Evolutionary conservation across 2,888 invertebrate genomes (phyloP).

Genomic region (Mythimna lalbum): DNA sequence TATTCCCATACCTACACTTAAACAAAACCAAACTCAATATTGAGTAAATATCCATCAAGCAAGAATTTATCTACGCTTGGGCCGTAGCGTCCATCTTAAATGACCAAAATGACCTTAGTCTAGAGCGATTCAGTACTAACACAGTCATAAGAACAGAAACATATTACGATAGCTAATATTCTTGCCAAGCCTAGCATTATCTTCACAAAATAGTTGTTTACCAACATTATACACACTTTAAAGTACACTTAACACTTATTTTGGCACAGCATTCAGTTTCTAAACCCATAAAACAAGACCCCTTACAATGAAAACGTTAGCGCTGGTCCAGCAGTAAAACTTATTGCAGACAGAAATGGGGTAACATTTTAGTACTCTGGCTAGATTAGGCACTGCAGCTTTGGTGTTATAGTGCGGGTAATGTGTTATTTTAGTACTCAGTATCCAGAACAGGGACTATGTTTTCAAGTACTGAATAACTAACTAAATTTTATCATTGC

Average conservation of each 20-base stretch:
- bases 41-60: no score
- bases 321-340: conserved; percentile 28
- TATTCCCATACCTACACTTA: no score
- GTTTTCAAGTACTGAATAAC: not conserved
- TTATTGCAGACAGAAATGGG: conserved; percentile 29
- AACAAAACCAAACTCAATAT: no score
- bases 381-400: conserved; percentile 27
- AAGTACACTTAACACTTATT: conserved; percentile 45
- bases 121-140: not conserved
- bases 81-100: no score
- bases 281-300: conserved; percentile 28
- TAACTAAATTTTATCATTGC: not conserved
- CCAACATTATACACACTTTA: conserved; percentile 35
- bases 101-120: no score
- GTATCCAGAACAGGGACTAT: not conserved
- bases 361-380: conserved; percentile 24
- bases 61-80: no score
- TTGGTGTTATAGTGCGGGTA: conserved; percentile 6
- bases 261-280: conserved; percentile 35
- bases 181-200: conserved; percentile 34
- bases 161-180: conserved; percentile 1
- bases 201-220: conserved; percentile 26
- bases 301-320: conserved; percentile 23
- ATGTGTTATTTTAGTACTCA: not conserved
- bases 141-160: not conserved